Evolutionary conservation across 1,140 invertebrate genomes (phyloP), one percentile per base, ranked within the genome.

Genomic region (Pseudobourletiella spinata): DNA sequence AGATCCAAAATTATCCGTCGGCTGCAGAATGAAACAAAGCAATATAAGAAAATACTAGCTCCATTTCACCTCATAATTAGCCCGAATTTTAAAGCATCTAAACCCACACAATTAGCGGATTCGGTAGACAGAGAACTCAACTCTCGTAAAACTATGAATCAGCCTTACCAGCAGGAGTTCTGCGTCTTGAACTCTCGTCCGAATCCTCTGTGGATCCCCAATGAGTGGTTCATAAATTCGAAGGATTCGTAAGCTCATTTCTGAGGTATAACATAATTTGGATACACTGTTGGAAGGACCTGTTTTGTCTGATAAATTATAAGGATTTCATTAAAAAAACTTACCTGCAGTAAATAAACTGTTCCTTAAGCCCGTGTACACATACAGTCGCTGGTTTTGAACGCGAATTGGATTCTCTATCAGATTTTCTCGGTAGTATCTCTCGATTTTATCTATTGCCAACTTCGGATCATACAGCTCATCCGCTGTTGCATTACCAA

Each of bases 381-480:
- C 61, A 43, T 69, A 69, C 25, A 69, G 32, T 15, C 30, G 44
- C 20, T 60, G 63, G 22, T 59, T 52, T 24, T 18, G 1, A 6
- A 69, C 22, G 43, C 61, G 51, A 1, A 0, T 3, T 30, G 67
- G 67, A 52, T 66, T 48, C 20, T 63, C 63, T 44, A 69, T 69
- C 14, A 63, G 42, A n/a, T 60, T 56, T 32, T 57, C 15, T 14
- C n/a, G 15, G 42, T 15, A 25, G 46, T 65, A 65, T 2, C 46
- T 25, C 20, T 50, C 8, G 15, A 65, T 65, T 39, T 69, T 64
- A n/a, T 25, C 43, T 3, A 63, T 24, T 43, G 60, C 60, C 16
- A 55, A 56, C 14, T 59, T 20, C 0, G 46, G 48, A 59, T 66
- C 51, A n/a, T 59, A 64, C 6, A 52, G 29, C 26, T 44, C 24